These are phyloP conservation scores for Trochalopteron elliotii DNA, from an alignment of 2,113 vertebrate species.

Conservation along the genomic window DNA sequence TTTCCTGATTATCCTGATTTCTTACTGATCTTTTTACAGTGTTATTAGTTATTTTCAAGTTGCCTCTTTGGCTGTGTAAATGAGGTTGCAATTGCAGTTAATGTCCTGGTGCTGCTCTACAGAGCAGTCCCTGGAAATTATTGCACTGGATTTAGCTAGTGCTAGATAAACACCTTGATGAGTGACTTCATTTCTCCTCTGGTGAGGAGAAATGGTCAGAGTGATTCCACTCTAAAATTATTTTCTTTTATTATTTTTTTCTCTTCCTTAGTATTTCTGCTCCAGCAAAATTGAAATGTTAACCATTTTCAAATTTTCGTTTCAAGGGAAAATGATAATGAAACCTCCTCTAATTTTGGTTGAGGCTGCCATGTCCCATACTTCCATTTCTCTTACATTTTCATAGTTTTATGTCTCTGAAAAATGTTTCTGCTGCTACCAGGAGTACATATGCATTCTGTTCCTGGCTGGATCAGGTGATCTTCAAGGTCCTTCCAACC, in stretches of 20 bases:
- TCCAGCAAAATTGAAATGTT: not conserved
- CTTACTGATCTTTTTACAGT: not conserved
- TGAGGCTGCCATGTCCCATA: not conserved
- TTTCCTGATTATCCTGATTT: not conserved
- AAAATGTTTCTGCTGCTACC: not conserved
- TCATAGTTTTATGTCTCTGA: not conserved
- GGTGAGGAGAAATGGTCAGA: not conserved
- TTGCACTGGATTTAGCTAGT: not conserved
- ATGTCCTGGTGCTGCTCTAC: not conserved
- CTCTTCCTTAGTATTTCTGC: not conserved
- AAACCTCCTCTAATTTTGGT: not conserved
- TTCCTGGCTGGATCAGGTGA: not conserved
- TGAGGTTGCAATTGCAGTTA: not conserved
- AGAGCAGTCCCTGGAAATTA: not conserved
- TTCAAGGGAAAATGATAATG: not conserved
- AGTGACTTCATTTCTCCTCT: not conserved
- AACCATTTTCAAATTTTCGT: not conserved
- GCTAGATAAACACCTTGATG: not conserved
- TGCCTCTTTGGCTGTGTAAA: not conserved
- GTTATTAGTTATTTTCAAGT: not conserved
- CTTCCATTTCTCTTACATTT: not conserved
- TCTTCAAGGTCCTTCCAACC: not conserved
- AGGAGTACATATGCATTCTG: not conserved
- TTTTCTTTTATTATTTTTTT: not conserved
- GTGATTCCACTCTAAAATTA: not conserved